Evolutionary conservation across 2,797 vertebrate genomes (phyloP), one percentile per base, ranked within the genome.

Genomic region (Aotus griseimembra): DNA sequence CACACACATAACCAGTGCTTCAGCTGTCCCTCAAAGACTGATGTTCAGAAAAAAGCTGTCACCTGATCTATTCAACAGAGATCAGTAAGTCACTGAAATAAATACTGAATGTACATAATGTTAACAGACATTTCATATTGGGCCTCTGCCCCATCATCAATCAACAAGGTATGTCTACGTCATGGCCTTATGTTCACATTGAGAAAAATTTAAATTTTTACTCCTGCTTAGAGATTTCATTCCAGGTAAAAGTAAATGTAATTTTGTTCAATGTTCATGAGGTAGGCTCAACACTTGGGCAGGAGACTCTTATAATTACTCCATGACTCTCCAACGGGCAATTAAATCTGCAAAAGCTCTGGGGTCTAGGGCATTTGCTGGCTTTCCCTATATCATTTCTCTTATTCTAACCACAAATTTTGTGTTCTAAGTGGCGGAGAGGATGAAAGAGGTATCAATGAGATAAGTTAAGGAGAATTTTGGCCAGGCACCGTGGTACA

Each of bases 51-150:
- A 93, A 96, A 96, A 95, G 94, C 26, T 39, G 96, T 90, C 77
- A 46, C 88, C 92, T 82, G 83, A 85, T 46, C 86, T 93, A 4
- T 91, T 96, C 95, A 22, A 80, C 39, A 13, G 41, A 94, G 75
- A 91, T 98, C 96, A 98, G 57, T 2, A 91, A 82, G 55, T 33
- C 83, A 92, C 67, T 89, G 61, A 97, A 98, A 97, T 61, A 72
- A 97, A 93, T 50, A 88, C 33, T 84, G 50, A 96, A 86, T 86
- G 81, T 80, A 76, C 92, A 95, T 20, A 48, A 93, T 90, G 39
- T 98, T 96, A 98, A 93, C 41, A 55, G n/a, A 58, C 30, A 93
- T 87, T 95, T 97, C 91, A 84, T 20, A 95, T 96, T 96, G 98
- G 92, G 41, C 46, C 1, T 30, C 82, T 8, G 28, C 1, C 80